Evolutionary conservation across 2,888 invertebrate species (phyloP).

Genomic region (Lamproptera curius): DNA sequence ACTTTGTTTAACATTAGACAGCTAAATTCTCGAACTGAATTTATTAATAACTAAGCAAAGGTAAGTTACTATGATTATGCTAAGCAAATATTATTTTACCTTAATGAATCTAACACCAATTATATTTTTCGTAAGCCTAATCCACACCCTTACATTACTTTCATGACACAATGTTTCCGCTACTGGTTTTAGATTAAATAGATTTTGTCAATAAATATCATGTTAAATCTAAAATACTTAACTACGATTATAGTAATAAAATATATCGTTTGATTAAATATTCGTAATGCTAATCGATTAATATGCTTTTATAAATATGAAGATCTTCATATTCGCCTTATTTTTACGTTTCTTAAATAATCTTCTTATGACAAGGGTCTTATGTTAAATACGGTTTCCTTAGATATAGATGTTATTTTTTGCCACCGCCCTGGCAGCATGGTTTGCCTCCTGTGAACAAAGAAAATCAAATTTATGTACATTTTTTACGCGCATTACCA

Average conservation of each 20-base stretch:
- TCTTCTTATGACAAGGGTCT: too few species aligned
- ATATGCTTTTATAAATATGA: constrained; percentile 8
- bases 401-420: constrained; percentile 36
- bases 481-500: too few species aligned
- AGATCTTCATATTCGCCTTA: constrained; percentile 14
- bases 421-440: constrained; percentile 59
- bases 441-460: constrained; percentile 60
- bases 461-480: constrained; percentile 10
- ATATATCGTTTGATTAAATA: too few species aligned
- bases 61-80: constrained; percentile 29
- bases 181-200: constrained; percentile 31
- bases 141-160: constrained; percentile 36
- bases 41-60: constrained; percentile 43
- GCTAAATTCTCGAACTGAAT: constrained; percentile 57
- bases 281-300: not conserved
- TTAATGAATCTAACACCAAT: constrained; percentile 14
- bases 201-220: constrained; percentile 31
- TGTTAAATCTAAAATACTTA: constrained; percentile 19
- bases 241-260: constrained; percentile 9
- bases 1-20: constrained; percentile 32
- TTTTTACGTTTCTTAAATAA: not conserved
- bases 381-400: not conserved
- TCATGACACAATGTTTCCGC: constrained; percentile 38
- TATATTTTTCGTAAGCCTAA: constrained; percentile 20
- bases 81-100: constrained; percentile 34